Percentiles rank a stretch among this genome's conserved stretches.
These are phyloP conservation scores for Drosophila ezoana DNA, from an alignment of 2,888 invertebrate species.

Conservation along the genomic window DNA sequence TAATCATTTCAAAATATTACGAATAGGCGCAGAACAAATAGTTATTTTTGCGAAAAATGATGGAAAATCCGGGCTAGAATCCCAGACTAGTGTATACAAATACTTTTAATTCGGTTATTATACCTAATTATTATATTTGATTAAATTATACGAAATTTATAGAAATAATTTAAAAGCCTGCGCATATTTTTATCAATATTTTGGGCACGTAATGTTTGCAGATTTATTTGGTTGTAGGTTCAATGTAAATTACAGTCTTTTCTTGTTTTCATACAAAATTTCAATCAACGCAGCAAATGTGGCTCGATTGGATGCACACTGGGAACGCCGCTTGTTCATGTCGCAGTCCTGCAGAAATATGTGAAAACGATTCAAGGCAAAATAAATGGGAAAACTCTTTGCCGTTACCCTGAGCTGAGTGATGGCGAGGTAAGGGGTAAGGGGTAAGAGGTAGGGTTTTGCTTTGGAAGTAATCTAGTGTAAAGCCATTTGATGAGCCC, in stretches of 20 bases:
- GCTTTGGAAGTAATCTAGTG: conserved; percentile 60
- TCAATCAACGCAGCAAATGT: background rate
- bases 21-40: too few species aligned
- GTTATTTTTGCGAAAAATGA: too few species aligned
- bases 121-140: too few species aligned
- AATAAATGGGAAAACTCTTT: conserved; percentile 9
- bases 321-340: background rate
- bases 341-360: background rate
- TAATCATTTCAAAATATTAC: too few species aligned
- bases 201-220: too few species aligned
- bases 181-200: too few species aligned
- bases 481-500: conserved; percentile 57
- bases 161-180: too few species aligned
- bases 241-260: background rate
- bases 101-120: too few species aligned
- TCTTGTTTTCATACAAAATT: background rate
- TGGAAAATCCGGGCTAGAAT: too few species aligned
- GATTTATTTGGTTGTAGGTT: too few species aligned
- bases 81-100: too few species aligned
- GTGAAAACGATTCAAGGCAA: background rate
- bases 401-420: background rate
- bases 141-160: too few species aligned
- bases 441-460: background rate
- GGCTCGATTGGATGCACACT: background rate
- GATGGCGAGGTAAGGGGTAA: background rate